Conservation (phyloP, 1,140 invertebrate genomes). For the Temnothorax nylanderi region DNA sequence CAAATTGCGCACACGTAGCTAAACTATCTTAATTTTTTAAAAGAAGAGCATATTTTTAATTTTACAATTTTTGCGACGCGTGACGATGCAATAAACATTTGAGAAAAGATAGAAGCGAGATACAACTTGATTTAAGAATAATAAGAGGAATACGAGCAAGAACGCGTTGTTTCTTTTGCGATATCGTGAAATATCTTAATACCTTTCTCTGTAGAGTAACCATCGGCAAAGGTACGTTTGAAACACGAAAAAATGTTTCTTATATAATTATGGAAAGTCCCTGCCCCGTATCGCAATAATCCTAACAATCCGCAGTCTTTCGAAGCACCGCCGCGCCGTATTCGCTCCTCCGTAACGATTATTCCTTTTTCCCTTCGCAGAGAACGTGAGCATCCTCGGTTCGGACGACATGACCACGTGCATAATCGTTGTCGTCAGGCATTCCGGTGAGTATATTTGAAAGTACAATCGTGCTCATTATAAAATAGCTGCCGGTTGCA, state of each 20-base stretch:
- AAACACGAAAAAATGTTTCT: background rate
- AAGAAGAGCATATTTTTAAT: background rate
- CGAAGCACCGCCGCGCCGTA: background rate
- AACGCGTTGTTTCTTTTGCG: background rate
- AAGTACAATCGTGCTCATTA: constrained; percentile 46
- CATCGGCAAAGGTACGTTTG: background rate
- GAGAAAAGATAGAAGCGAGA: background rate
- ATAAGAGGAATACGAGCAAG: background rate
- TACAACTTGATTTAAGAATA: background rate
- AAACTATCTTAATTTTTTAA: background rate
- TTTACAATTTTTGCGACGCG: background rate
- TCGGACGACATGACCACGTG: constrained; percentile 98
- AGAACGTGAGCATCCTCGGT: constrained; percentile 95
- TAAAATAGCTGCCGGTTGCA: constrained; percentile 22
- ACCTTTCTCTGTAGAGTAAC: background rate
- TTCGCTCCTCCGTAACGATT: background rate
- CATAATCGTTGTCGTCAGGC: constrained; percentile 95
- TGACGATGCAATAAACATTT: background rate
- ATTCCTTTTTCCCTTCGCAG: constrained; percentile 83
- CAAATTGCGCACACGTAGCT: background rate
- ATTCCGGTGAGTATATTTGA: constrained; percentile 91
- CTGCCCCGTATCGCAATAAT: background rate
- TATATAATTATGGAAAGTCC: constrained; percentile 24
- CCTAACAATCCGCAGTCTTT: background rate
- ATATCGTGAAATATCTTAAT: background rate